Conservation (phyloP, 2,888 invertebrate genomes). For the Fabriciana adippe region DNA sequence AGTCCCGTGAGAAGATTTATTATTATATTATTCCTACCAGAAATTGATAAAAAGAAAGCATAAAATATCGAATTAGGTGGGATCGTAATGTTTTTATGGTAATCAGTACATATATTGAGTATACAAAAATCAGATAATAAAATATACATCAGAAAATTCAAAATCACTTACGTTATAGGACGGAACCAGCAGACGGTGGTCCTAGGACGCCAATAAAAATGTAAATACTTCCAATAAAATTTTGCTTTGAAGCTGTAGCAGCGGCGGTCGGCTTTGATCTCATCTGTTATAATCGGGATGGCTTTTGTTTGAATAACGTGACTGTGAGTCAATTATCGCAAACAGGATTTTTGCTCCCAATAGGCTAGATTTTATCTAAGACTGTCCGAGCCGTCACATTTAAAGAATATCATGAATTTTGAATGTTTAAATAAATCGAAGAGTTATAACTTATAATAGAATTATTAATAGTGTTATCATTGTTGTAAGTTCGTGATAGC, state of each 20-base stretch:
- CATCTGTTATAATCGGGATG: constrained; percentile 64
- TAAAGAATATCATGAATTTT: background rate
- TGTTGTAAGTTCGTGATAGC: constrained; percentile 1
- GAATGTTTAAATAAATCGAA: background rate
- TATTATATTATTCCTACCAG: background rate
- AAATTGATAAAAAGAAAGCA: background rate
- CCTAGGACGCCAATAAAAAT: constrained; percentile 80
- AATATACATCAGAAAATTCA: constrained; percentile 82
- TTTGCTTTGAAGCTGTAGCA: constrained; percentile 75
- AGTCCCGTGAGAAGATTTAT: background rate
- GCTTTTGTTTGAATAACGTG: constrained; percentile 56
- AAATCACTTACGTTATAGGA: constrained; percentile 81
- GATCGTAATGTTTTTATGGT: constrained; percentile 70
- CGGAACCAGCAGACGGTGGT: constrained; percentile 68
- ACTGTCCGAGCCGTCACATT: background rate
- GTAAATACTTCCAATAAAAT: constrained; percentile 79
- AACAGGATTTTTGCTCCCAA: constrained; percentile 57
- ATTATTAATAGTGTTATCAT: background rate
- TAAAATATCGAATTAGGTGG: constrained; percentile 42
- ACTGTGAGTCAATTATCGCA: constrained; percentile 53
- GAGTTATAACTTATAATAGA: background rate
- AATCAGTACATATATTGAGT: constrained; percentile 74
- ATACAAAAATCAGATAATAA: constrained; percentile 79
- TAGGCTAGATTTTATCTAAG: constrained; percentile 44
- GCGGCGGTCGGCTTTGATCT: constrained; percentile 70